These are phyloP conservation scores for Drosophila kuntzei DNA, from an alignment of 2,888 invertebrate species.

Conservation along the genomic window DNA sequence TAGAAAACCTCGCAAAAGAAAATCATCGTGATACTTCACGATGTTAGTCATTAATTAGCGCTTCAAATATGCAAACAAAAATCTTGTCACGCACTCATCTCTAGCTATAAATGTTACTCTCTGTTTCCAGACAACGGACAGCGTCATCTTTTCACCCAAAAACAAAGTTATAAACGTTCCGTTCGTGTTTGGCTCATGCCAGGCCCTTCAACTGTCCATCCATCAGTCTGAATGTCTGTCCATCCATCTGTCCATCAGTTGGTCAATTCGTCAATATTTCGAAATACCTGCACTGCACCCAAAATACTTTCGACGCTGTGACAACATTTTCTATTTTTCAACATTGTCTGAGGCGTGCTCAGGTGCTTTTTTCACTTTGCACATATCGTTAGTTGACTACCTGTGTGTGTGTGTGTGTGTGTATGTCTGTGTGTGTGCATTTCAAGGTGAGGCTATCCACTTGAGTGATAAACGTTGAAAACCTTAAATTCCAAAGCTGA, in stretches of 20 bases:
- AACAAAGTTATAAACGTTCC: slow-evolving; percentile 29
- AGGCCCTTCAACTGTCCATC: slow-evolving; percentile 44
- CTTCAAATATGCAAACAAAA: not conserved
- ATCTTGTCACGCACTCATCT: slow-evolving; percentile 20
- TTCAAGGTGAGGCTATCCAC: slow-evolving; percentile 56
- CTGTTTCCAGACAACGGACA: slow-evolving; percentile 16
- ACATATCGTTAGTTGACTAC: slow-evolving; percentile 25
- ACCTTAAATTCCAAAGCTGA: slow-evolving; percentile 18
- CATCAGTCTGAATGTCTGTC: slow-evolving; percentile 19
- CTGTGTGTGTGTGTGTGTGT: not conserved
- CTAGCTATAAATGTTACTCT: slow-evolving; percentile 35
- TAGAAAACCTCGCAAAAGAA: no score
- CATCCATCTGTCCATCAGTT: slow-evolving; percentile 21
- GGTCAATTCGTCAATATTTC: slow-evolving; percentile 46
- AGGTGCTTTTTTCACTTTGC: slow-evolving; percentile 44
- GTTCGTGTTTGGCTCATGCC: slow-evolving; percentile 45
- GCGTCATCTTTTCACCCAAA: slow-evolving; percentile 38
- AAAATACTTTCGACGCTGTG: slow-evolving; percentile 57
- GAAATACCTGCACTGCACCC: slow-evolving; percentile 67
- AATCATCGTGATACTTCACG: no score
- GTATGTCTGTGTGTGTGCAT: slow-evolving; percentile 17
- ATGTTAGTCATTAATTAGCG: no score
- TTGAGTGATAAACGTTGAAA: slow-evolving; percentile 34
- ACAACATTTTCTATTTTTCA: slow-evolving; percentile 69
- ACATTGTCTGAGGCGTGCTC: slow-evolving; percentile 46